A percentile compares a stretch with the other conserved stretches of the same genome.
Conservation (phyloP, 64 coral and sea anemone genomes). For the Catalaphyllia jardinei region DNA sequence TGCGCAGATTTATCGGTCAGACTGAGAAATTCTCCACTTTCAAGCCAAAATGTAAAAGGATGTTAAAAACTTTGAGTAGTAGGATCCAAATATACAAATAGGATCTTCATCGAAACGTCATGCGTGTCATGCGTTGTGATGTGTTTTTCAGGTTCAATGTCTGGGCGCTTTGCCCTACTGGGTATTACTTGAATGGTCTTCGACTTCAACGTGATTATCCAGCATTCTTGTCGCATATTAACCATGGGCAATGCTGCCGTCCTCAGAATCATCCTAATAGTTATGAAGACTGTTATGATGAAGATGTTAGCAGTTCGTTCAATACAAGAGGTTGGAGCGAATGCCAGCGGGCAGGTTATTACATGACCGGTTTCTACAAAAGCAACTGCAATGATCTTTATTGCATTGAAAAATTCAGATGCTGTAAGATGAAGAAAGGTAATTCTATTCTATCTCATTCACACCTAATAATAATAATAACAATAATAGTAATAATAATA, state of each 20-base stretch:
- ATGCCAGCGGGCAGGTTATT: not conserved
- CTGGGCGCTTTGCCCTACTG: not conserved
- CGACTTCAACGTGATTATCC: not conserved
- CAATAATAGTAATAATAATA: no score
- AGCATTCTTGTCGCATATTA: not conserved
- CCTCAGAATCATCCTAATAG: not conserved
- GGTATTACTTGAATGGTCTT: not conserved
- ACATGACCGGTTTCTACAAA: constrained; percentile 19
- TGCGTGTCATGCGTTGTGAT: not conserved
- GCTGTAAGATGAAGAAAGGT: constrained; percentile 21
- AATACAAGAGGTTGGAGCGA: not conserved
- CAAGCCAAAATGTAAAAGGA: no score
- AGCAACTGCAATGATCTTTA: not conserved
- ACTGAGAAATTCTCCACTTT: no score
- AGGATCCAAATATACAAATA: no score
- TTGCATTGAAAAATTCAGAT: constrained; percentile 38
- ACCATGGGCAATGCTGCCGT: not conserved
- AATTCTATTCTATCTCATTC: not conserved
- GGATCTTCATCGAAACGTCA: not conserved
- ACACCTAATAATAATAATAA: no score
- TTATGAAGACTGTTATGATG: constrained; percentile 25
- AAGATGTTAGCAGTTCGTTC: not conserved
- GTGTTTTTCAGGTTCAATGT: not conserved
- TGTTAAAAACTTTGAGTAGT: no score
- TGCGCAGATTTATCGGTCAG: no score